phyloP scores from a whole-genome alignment of 1,140 invertebrate genomes.

The Elysia chlorotica region DNA sequence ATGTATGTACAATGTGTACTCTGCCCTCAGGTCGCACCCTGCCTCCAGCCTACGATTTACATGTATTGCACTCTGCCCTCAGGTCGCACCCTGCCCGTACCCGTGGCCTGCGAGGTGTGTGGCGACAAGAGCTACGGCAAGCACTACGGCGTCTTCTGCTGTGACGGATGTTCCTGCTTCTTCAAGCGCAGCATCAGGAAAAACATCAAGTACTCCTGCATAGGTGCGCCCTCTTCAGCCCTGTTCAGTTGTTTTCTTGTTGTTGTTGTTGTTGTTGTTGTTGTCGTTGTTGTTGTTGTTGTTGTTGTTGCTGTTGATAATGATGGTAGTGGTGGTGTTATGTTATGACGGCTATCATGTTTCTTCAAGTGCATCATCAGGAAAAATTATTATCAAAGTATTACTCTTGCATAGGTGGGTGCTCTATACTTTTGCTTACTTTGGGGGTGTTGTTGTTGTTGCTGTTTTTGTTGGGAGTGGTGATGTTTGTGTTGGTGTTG shows the following conservation, averaged over 20 bases:
- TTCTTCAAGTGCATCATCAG: background rate
- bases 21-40: conserved; percentile 69
- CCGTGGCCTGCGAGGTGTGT: conserved; percentile 86
- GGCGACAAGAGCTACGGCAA: conserved; percentile 96
- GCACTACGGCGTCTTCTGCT: conserved; percentile 96
- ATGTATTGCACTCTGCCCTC: too few relatives aligned
- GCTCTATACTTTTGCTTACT: too few relatives aligned
- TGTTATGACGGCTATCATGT: background rate
- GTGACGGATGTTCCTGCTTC: conserved; percentile 97
- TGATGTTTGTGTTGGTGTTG: too few relatives aligned
- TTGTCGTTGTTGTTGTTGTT: background rate
- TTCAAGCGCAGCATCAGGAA: conserved; percentile 95
- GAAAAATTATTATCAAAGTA: background rate
- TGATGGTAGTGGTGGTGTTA: background rate
- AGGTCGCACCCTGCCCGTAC: conserved; percentile 72
- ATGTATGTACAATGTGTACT: too few relatives aligned
- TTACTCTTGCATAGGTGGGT: too few relatives aligned
- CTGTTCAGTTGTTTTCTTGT: background rate
- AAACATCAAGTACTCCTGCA: conserved; percentile 96
- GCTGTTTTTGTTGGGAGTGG: too few relatives aligned
- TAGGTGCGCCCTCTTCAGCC: conserved; percentile 66
- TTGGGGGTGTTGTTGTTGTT: too few relatives aligned
- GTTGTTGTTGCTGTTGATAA: background rate
- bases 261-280: background rate
- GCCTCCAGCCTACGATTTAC: too few relatives aligned